Evolutionary conservation across 2,797 vertebrate genomes (phyloP).

Genomic region (Hybognathus amarus): DNA sequence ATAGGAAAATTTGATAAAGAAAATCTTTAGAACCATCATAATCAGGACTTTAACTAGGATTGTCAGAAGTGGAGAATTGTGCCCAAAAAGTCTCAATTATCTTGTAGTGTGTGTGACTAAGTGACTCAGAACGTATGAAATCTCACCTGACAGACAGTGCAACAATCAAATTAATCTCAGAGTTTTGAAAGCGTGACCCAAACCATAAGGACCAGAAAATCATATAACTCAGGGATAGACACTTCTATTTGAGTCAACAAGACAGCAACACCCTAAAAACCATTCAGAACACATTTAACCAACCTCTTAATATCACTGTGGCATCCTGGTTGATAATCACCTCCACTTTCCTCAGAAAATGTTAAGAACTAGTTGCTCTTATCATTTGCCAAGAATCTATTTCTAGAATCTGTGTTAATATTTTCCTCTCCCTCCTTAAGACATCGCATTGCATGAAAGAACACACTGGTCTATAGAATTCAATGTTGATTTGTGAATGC

Average conservation of each 20-base stretch:
- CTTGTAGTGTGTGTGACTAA: background rate
- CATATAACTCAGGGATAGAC: background rate
- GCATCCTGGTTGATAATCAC: background rate
- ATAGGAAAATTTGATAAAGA: background rate
- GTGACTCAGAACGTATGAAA: background rate
- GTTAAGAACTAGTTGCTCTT: background rate
- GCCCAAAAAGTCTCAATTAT: background rate
- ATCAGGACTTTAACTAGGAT: background rate
- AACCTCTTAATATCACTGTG: rapidly evolving
- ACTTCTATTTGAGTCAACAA: background rate
- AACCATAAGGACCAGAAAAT: background rate
- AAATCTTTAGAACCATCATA: background rate
- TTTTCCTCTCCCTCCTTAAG: background rate
- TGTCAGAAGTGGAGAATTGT: background rate
- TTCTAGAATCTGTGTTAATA: background rate
- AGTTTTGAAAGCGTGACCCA: background rate
- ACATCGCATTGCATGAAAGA: background rate
- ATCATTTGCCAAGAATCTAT: background rate
- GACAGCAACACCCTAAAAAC: background rate
- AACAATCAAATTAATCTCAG: background rate
- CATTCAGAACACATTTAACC: background rate
- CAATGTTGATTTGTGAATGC: background rate
- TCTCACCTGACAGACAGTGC: background rate
- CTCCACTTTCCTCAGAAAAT: background rate
- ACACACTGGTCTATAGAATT: background rate